These are phyloP conservation scores for Melipona quadrifasciata DNA, from an alignment of 1,140 invertebrate species.

Conservation along the genomic window DNA sequence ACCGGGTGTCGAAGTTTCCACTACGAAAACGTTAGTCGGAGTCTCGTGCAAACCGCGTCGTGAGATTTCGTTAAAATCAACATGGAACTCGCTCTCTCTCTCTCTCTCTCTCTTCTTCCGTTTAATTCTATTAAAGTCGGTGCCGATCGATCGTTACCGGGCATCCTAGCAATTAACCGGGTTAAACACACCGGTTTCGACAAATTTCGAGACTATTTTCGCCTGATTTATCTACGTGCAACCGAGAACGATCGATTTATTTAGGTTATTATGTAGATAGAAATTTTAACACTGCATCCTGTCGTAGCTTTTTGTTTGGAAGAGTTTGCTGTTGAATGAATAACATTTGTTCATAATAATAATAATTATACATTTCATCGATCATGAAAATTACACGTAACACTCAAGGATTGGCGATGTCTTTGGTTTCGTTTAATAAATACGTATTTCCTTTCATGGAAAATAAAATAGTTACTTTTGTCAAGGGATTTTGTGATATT, in stretches of 20 bases:
- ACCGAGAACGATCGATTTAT: not conserved
- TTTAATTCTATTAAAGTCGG: constrained; percentile 62
- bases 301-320: too few relatives aligned
- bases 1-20: constrained; percentile 53
- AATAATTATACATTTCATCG: too few relatives aligned
- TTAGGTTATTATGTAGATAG: too few relatives aligned
- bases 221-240: not conserved
- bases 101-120: constrained; percentile 36
- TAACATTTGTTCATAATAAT: too few relatives aligned
- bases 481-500: not conserved
- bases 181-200: not conserved
- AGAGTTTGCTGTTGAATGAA: too few relatives aligned
- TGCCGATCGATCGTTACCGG: not conserved
- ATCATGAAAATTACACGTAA: not conserved
- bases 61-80: constrained; percentile 68
- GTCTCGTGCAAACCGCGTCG: constrained; percentile 1
- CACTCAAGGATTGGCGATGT: too few relatives aligned
- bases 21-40: constrained; percentile 22
- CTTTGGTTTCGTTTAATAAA: too few relatives aligned
- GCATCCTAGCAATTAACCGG: constrained; percentile 17
- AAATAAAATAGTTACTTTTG: not conserved
- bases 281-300: too few relatives aligned
- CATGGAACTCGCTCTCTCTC: constrained; percentile 55
- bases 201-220: not conserved
- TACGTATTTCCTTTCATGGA: too few relatives aligned